A percentile compares a stretch with the other conserved stretches of the same genome.
Evolutionary conservation across 2,888 invertebrate genomes (phyloP).

Genomic region (Cantharis nigra): DNA sequence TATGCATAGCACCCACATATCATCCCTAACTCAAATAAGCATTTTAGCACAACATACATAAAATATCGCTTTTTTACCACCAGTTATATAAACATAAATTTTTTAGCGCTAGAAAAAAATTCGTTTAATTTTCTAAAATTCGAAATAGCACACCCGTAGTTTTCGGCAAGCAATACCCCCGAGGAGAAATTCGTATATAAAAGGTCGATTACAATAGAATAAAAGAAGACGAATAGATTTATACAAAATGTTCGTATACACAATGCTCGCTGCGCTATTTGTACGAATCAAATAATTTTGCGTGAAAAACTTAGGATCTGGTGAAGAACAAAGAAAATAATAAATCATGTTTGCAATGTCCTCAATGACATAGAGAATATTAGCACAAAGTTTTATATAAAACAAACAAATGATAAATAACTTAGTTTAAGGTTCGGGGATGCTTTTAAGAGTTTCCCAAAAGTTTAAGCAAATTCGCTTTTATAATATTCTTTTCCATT

Average conservation of each 20-base stretch:
- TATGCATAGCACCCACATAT: conserved; percentile 19
- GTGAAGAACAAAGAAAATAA: conserved; percentile 17
- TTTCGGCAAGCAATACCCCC: conserved; percentile 10
- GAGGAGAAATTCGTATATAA: conserved; percentile 17
- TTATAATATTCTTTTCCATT: conserved; percentile 10
- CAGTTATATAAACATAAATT: conserved; percentile 5
- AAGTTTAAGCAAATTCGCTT: conserved; percentile 14
- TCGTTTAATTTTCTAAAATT: background rate
- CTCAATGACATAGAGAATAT: conserved; percentile 17
- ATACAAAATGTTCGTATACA: conserved; percentile 21
- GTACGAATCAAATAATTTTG: conserved; percentile 27
- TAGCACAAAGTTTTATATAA: conserved; percentile 17
- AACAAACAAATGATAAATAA: conserved; percentile 23
- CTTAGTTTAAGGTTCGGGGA: conserved; percentile 11
- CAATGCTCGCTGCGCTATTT: conserved; percentile 27
- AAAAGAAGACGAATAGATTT: conserved; percentile 27
- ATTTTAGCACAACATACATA: conserved; percentile 11
- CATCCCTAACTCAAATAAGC: conserved; percentile 20
- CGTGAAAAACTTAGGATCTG: conserved; percentile 23
- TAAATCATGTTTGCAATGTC: conserved; percentile 25
- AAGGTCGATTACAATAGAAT: conserved; percentile 27
- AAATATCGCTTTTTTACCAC: conserved; percentile 9
- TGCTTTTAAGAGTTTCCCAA: conserved; percentile 13
- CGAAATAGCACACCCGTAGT: conserved; percentile 20
- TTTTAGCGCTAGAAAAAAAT: background rate